Evolutionary conservation across 2,888 invertebrate genomes (phyloP), one percentile per base, ranked within the genome.

Genomic region (Dysmachus trigonus): DNA sequence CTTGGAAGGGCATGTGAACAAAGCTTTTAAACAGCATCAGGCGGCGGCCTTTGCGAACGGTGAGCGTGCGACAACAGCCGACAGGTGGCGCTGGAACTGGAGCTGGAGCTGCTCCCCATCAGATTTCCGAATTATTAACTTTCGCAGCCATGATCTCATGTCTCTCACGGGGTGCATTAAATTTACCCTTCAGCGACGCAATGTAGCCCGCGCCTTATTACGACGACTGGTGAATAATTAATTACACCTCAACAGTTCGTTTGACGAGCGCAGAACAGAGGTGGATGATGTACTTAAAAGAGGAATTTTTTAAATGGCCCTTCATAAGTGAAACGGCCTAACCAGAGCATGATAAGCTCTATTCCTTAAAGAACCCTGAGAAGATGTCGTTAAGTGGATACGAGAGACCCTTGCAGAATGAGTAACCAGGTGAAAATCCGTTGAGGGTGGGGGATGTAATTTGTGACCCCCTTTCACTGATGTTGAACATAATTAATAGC

Each of bases 101-200:
- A n/a, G 47, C 1, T 31, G 18, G 18, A 35, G 72, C 38, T 72
- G n/a, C n/a, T n/a, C n/a, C n/a, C 62, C 83, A 83, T 22, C 27
- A 83, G 72, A 71, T 83, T 72, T 71, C 72, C 83, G 38, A 83
- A 83, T 83, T 83, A 83, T 72, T 72, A 41, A 83, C 71, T 72
- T 72, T 62, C 22, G 22, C 41, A 83, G 18, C 41, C n/a, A 38
- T 15, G 33, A n/a, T 71, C 5, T 8, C 31, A 72, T 38, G 33
- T 38, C 83, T 41, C n/a, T 27, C n/a, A 30, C 2, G 22, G 38
- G 72, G 18, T 72, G 72, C 72, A 83, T 62, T 83, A 72, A 2
- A 13, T 71, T 22, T 15, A 22, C 22, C 33, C 18, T 18, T 41
- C 71, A 27, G 41, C 47, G 33, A 53, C 33, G 27, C 8, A 13